Conservation (phyloP, 2,888 invertebrate genomes). For the Tenthredo notha region DNA sequence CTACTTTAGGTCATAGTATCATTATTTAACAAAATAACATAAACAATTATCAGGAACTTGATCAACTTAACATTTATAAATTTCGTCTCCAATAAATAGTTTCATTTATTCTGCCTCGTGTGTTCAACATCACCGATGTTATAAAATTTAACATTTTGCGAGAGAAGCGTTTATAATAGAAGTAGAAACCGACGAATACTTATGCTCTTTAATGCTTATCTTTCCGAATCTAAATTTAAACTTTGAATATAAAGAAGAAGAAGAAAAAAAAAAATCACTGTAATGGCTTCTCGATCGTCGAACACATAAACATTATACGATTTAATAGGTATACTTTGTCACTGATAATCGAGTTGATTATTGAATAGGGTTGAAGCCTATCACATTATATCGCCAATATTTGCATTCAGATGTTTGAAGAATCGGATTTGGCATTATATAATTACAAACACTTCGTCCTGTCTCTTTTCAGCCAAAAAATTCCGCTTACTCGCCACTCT, state of each 20-base stretch:
- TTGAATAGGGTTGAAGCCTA: neutral
- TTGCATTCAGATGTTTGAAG: neutral
- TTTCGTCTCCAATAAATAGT: neutral
- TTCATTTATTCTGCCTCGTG: neutral
- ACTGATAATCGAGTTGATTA: neutral
- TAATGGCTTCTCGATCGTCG: neutral
- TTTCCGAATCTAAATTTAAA: neutral
- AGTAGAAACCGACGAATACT: too few species aligned
- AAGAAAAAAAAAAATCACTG: neutral
- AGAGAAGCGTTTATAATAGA: neutral
- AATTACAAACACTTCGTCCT: neutral
- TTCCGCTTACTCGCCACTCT: constrained; percentile 15
- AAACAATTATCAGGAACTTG: neutral
- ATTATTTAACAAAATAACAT: neutral
- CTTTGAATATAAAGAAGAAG: neutral
- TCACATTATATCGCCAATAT: neutral
- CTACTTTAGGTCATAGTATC: neutral
- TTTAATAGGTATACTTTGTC: neutral
- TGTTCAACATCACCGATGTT: neutral
- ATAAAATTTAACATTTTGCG: too few species aligned
- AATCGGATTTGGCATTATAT: neutral
- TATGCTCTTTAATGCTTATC: neutral
- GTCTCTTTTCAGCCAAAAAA: neutral
- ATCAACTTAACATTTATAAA: neutral
- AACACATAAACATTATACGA: neutral